A percentile compares a stretch with the other conserved stretches of the same genome.
Evolutionary conservation across 2,113 vertebrate species (phyloP).

Genomic region (Cebidichthys violaceus): DNA sequence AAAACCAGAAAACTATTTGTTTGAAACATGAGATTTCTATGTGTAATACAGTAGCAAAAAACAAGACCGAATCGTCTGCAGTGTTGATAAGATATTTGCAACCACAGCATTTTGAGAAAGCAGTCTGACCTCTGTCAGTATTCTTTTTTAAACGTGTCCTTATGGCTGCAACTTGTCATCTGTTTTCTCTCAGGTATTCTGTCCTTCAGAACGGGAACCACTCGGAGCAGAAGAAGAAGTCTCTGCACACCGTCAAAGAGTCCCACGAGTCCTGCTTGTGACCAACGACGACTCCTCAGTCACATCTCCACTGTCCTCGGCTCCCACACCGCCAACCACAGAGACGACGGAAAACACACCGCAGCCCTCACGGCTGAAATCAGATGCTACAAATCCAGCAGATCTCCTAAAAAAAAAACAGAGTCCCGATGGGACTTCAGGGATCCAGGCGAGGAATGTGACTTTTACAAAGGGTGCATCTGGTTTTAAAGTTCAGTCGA

Average conservation of each 20-base stretch:
- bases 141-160: not conserved
- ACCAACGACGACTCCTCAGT: constrained; percentile 53
- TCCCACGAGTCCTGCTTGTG: constrained; percentile 85
- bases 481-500: constrained; percentile 19
- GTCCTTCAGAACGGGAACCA: constrained; percentile 83
- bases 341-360: not conserved
- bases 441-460: not conserved
- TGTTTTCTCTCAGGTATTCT: constrained; percentile 76
- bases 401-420: not conserved
- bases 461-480: not conserved
- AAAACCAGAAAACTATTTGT: not conserved
- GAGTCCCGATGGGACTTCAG: not conserved
- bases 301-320: constrained; percentile 34
- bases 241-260: constrained; percentile 75
- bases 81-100: not conserved
- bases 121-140: not conserved
- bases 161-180: not conserved
- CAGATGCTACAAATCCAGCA: not conserved
- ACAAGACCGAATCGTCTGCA: not conserved
- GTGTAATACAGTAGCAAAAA: not conserved
- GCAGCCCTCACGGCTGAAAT: constrained; percentile 9
- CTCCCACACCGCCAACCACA: not conserved
- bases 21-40: not conserved
- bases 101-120: no score
- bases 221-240: constrained; percentile 75